phyloP scores from a whole-genome alignment of 92 coral and sea anemone species.

The Zoanthus gigantus region DNA sequence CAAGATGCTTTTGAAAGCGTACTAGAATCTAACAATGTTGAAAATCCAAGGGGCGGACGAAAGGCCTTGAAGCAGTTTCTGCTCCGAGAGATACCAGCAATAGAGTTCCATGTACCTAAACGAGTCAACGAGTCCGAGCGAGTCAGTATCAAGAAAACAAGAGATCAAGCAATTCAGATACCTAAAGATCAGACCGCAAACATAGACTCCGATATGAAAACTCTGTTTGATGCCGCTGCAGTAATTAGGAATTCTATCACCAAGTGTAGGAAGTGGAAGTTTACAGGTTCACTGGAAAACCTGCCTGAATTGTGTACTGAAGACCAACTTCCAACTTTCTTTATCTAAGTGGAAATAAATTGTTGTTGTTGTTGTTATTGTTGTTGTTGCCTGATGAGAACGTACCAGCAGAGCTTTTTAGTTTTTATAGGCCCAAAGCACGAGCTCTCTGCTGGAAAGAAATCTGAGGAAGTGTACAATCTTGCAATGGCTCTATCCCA shows the following conservation, averaged over 20 bases:
- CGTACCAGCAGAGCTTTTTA: slow-evolving; percentile 59
- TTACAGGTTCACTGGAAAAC: slow-evolving; percentile 62
- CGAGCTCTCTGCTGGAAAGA: slow-evolving; percentile 48
- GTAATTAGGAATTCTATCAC: slow-evolving; percentile 55
- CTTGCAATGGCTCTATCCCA: slow-evolving; percentile 55
- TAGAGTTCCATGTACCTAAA: slow-evolving; percentile 72
- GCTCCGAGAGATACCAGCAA: slow-evolving; percentile 57
- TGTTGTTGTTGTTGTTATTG: too few relatives aligned
- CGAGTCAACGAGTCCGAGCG: slow-evolving; percentile 72
- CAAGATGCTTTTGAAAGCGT: slow-evolving; percentile 35
- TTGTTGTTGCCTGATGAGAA: slow-evolving; percentile 22
- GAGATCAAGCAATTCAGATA: slow-evolving; percentile 71
- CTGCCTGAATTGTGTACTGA: not conserved
- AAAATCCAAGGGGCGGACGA: slow-evolving; percentile 41
- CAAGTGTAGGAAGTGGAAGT: slow-evolving; percentile 69
- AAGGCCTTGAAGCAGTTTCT: slow-evolving; percentile 59
- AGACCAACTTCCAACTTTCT: too few relatives aligned
- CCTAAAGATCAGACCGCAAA: slow-evolving; percentile 4
- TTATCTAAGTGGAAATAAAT: too few relatives aligned
- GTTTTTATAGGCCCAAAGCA: slow-evolving; percentile 63
- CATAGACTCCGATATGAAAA: slow-evolving; percentile 16
- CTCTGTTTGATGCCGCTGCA: slow-evolving; percentile 72
- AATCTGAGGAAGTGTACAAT: slow-evolving; percentile 57
- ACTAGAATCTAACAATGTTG: slow-evolving; percentile 62
- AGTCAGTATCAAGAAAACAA: slow-evolving; percentile 63